Evolutionary conservation across 2,797 vertebrate genomes (phyloP), one percentile per base, ranked within the genome.

Genomic region (Chloroceryle inda): DNA sequence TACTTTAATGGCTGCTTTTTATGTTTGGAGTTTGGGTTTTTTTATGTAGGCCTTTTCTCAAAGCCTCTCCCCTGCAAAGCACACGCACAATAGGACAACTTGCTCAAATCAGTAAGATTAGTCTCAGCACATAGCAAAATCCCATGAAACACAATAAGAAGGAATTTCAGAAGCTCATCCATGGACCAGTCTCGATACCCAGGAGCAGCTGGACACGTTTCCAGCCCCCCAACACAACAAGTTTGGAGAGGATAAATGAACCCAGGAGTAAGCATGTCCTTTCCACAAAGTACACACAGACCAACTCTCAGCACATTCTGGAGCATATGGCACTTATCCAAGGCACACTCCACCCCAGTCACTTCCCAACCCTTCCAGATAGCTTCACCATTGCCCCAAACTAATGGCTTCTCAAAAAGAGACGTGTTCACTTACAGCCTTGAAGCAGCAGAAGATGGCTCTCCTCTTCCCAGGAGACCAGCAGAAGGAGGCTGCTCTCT

Each of bases 381-480:
- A 0, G 13, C 21, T 4, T 79, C 59, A 31, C 44, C 4, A 2
- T 5, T 13, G 11, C 1, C 21, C 13, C 42, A 8, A n/a, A 14
- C 1, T 9, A 5, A 19, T 1, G 1, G 3, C 2, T 21, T 66
- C 6, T 33, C 1, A 23, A 12, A 3, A 12, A 15, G 0, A 61
- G 2, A 20, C 9, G 4, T 2, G 0, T 3, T 13, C 27, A 6
- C 16, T 38, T n/a, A 23, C 10, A 6, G 26, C 14, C 49, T 8
- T 5, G 0, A 18, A 71, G 13, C 22, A 27, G 29, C 2, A 0
- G 15, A 53, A 11, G 0, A 17, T 0, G 0, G 0, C 9, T 40
- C 6, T 5, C 8, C 12, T 6, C 35, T 13, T 6, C 4, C 0
- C 6, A 17, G 8, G 1, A 0, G n/a, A 73, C 5, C 22, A 19